A percentile compares a stretch with the other conserved stretches of the same genome.
Conservation (phyloP, 2,888 invertebrate genomes). For the Dermolepida albohirtum region DNA sequence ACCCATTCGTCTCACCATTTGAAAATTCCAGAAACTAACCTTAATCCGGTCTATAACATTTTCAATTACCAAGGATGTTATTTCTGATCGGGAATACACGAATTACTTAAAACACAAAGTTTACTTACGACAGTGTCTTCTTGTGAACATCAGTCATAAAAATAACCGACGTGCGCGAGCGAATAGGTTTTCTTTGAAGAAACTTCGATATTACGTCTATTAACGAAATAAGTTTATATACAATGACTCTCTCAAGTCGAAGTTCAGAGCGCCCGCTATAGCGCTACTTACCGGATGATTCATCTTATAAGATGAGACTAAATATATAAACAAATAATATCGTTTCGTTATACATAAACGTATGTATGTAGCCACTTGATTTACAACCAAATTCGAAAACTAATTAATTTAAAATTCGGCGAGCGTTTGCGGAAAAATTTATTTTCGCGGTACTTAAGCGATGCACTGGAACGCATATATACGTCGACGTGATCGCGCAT, state of each 20-base stretch:
- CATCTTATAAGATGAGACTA: constrained; percentile 13
- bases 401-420: too few species aligned
- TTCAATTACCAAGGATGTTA: too few species aligned
- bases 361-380: too few species aligned
- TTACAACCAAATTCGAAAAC: too few species aligned
- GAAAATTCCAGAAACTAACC: too few species aligned
- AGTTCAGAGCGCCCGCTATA: constrained; percentile 4
- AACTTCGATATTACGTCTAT: constrained; percentile 34
- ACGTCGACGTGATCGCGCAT: too few species aligned
- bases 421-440: too few species aligned
- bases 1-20: too few species aligned
- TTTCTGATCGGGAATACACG: background rate
- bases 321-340: constrained; percentile 31
- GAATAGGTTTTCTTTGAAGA: constrained; percentile 30
- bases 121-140: constrained; percentile 13
- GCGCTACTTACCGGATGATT: background rate
- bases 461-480: too few species aligned
- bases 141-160: constrained; percentile 33
- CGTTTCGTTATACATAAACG: background rate
- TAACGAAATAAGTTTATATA: constrained; percentile 35
- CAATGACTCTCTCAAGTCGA: constrained; percentile 20
- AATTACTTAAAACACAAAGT: constrained; percentile 2
- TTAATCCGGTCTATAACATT: too few species aligned
- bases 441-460: too few species aligned
- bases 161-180: constrained; percentile 14